Evolutionary conservation across 2,888 invertebrate species (phyloP).

Genomic region (Gymnocheta viridis): DNA sequence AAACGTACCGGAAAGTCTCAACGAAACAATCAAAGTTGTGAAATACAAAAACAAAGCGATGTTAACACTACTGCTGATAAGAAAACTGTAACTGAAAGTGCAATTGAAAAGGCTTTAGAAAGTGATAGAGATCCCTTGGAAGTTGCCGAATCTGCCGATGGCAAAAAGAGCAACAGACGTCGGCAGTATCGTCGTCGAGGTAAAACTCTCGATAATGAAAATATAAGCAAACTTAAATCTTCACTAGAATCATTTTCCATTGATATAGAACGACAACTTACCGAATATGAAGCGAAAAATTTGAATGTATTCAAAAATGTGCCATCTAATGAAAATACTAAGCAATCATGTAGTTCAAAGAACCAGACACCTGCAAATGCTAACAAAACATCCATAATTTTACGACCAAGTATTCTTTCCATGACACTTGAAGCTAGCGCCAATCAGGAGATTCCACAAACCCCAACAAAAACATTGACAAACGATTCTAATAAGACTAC

Average conservation of each 20-base stretch:
- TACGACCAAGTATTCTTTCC: conserved; percentile 77
- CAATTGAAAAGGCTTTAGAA: conserved; percentile 33
- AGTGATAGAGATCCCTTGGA: conserved; percentile 66
- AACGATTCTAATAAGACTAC: conserved; percentile 69
- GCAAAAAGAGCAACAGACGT: conserved; percentile 70
- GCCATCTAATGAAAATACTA: conserved; percentile 22
- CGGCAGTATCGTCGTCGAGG: conserved; percentile 75
- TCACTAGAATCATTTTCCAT: conserved; percentile 80
- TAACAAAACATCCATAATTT: conserved; percentile 70
- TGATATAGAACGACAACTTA: conserved; percentile 78
- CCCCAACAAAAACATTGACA: conserved; percentile 48
- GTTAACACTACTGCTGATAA: conserved; percentile 19
- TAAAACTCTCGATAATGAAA: conserved; percentile 77
- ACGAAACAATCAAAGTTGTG: conserved; percentile 36
- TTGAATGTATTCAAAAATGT: conserved; percentile 57
- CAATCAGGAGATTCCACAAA: conserved; percentile 43
- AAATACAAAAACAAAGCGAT: conserved; percentile 42
- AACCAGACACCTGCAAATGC: conserved; percentile 35
- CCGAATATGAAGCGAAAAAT: conserved; percentile 73
- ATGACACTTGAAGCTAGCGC: conserved; percentile 64
- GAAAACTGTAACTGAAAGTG: background rate
- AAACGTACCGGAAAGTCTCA: conserved; percentile 60
- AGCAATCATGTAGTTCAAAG: conserved; percentile 56
- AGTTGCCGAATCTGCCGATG: conserved; percentile 21
- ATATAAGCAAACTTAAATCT: conserved; percentile 79